phyloP scores from a whole-genome alignment of 2,888 invertebrate species.

The Pseudococcus jackbeardsleyi region DNA sequence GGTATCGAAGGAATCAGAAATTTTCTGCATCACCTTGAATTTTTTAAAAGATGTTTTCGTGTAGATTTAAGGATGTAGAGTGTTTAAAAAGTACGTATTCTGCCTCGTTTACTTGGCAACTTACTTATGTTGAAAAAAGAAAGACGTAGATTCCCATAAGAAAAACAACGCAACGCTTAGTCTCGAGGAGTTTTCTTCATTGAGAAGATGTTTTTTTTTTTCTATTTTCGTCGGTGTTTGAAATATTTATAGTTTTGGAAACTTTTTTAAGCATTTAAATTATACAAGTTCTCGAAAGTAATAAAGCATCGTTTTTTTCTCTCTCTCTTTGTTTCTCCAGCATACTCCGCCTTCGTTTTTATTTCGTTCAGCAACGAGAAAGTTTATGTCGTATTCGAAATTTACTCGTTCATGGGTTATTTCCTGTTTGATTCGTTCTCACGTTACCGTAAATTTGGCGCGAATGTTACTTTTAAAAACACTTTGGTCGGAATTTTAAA shows the following conservation, averaged over 20 bases:
- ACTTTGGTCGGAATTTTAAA: neutral
- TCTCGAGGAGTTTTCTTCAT: conserved; percentile 22
- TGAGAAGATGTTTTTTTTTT: conserved; percentile 8
- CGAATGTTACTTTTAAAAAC: conserved; percentile 47
- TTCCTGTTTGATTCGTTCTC: conserved; percentile 52
- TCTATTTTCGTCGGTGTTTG: conserved; percentile 30
- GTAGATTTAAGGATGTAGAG: neutral
- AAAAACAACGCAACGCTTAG: conserved; percentile 48
- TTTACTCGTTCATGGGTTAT: conserved; percentile 56
- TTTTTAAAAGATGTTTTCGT: neutral
- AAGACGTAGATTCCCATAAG: conserved; percentile 24
- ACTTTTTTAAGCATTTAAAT: conserved; percentile 64
- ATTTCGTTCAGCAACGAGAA: conserved; percentile 21
- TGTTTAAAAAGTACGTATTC: neutral
- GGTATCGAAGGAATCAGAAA: neutral
- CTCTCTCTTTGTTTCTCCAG: neutral
- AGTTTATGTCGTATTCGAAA: conserved; percentile 51
- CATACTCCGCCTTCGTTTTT: neutral
- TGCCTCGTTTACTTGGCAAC: neutral
- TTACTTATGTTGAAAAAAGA: neutral
- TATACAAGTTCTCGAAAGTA: conserved; percentile 51
- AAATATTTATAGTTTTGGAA: conserved; percentile 60
- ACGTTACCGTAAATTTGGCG: conserved; percentile 51
- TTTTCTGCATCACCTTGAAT: neutral
- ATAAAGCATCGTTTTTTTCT: conserved; percentile 48